phyloP scores from a whole-genome alignment of 2,888 invertebrate species.

The Melanargia galathea region DNA sequence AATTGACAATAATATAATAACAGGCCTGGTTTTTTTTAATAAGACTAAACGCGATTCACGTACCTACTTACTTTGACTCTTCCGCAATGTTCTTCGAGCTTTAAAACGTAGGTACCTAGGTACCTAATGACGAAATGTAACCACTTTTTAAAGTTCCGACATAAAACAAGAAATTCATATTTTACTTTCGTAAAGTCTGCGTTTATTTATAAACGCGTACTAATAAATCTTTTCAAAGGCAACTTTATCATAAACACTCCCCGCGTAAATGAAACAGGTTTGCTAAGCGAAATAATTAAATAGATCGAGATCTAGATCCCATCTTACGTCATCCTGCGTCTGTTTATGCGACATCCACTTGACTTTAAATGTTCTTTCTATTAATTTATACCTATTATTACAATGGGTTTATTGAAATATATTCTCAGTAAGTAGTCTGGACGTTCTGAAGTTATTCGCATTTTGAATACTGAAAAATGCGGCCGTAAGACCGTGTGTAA shows the following conservation, averaged over 20 bases:
- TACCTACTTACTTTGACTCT: too few relatives aligned
- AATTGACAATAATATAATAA: too few relatives aligned
- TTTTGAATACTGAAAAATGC: too few relatives aligned
- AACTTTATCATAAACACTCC: neutral
- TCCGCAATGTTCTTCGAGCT: too few relatives aligned
- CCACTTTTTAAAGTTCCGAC: too few relatives aligned
- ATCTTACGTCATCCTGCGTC: conserved; percentile 31
- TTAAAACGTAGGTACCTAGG: too few relatives aligned
- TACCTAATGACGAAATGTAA: too few relatives aligned
- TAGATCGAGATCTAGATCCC: conserved; percentile 29
- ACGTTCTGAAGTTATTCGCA: neutral
- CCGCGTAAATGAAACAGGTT: conserved; percentile 13
- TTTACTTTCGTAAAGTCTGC: too few relatives aligned
- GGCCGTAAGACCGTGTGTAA: neutral
- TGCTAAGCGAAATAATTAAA: conserved; percentile 27
- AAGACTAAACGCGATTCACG: too few relatives aligned
- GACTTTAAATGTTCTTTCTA: conserved; percentile 9
- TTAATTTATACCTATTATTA: neutral
- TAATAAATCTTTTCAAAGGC: neutral
- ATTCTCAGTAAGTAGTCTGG: neutral
- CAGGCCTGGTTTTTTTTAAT: too few relatives aligned
- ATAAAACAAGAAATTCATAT: too few relatives aligned
- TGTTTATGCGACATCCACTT: conserved; percentile 29
- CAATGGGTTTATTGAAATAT: neutral
- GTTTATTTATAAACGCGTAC: too few relatives aligned